Percentiles rank a stretch among this genome's conserved stretches.
Conservation (phyloP, 2,113 vertebrate species). For the Fulica atra region DNA sequence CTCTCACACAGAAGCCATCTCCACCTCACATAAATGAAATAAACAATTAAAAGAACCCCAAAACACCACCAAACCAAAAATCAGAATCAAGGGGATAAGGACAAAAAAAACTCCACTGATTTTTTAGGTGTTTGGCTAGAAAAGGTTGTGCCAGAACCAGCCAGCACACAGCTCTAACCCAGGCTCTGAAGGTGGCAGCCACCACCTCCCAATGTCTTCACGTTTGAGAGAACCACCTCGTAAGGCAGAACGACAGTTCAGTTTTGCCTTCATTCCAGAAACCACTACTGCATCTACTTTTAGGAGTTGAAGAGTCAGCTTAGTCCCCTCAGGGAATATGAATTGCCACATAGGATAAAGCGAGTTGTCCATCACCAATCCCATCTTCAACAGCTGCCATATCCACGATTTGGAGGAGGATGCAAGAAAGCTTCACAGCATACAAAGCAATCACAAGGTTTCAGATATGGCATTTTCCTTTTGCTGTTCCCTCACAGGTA, state of each 20-base stretch:
- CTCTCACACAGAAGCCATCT: neutral
- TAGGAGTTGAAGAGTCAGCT: neutral
- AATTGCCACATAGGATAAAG: conserved; percentile 17
- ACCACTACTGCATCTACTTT: conserved; percentile 37
- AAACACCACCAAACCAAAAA: neutral
- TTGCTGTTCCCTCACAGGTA: neutral
- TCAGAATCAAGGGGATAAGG: fast-evolving
- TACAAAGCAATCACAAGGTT: neutral
- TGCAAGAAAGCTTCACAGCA: neutral
- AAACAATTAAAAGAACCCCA: neutral
- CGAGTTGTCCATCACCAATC: conserved; percentile 28
- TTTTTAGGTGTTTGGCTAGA: neutral
- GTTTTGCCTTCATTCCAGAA: conserved; percentile 44
- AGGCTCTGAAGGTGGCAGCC: neutral
- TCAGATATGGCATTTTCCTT: neutral
- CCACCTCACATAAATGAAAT: neutral
- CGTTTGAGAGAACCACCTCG: neutral
- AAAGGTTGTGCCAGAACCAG: neutral
- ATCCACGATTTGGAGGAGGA: neutral
- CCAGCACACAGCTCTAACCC: neutral
- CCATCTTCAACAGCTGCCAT: neutral
- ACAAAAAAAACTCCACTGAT: neutral
- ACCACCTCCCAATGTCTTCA: neutral
- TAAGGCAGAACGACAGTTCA: conserved; percentile 1
- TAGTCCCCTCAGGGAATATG: conserved; percentile 6